phyloP scores from a whole-genome alignment of 2,888 invertebrate genomes.

The Pollenia labialis region DNA sequence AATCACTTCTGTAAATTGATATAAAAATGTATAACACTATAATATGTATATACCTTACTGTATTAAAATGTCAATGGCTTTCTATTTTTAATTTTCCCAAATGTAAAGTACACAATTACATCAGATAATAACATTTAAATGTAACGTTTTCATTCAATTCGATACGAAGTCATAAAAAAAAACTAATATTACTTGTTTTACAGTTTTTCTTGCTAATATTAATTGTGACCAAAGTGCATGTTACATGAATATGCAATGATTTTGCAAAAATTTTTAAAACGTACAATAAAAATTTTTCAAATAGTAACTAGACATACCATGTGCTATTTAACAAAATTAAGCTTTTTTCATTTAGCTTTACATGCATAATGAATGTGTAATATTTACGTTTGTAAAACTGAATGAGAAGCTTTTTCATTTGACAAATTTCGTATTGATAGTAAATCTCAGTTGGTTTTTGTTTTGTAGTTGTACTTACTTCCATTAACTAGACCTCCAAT shows the following conservation, averaged over 20 bases:
- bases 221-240: constrained; percentile 31
- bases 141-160: constrained; percentile 2
- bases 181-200: constrained; percentile 7
- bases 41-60: constrained; percentile 2
- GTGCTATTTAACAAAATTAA: constrained; percentile 24
- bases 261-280: constrained; percentile 14
- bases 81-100: background rate
- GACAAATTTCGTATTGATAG: constrained; percentile 3
- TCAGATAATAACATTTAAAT: constrained; percentile 7
- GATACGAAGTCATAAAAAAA: background rate
- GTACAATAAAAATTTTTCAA: background rate
- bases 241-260: constrained; percentile 39
- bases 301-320: background rate
- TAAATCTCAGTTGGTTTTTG: constrained; percentile 9
- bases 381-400: constrained; percentile 6
- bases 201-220: background rate
- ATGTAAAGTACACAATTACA: background rate
- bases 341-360: background rate
- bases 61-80: background rate
- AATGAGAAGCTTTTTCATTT: constrained; percentile 42
- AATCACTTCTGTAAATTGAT: constrained; percentile 65
- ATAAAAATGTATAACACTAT: background rate
- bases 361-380: constrained; percentile 5
- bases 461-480: constrained; percentile 72
- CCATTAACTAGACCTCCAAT: constrained; percentile 71